These are phyloP conservation scores for Anoplopoma fimbria DNA, from an alignment of 2,113 vertebrate genomes.

Conservation along the genomic window DNA sequence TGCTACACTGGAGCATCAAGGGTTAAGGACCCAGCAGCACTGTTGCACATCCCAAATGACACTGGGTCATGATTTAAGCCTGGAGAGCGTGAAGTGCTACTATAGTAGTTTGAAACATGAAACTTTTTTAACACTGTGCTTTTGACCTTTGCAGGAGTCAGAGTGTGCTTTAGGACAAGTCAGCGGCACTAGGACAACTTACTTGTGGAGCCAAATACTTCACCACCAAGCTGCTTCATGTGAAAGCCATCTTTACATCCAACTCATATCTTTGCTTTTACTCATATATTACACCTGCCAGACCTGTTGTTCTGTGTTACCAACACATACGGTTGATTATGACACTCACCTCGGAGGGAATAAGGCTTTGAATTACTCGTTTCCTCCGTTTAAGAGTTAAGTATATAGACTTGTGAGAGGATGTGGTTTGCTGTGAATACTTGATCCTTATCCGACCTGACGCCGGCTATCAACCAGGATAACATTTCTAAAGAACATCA, in stretches of 20 bases:
- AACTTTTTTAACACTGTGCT: neutral
- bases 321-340: neutral
- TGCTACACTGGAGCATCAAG: conserved; percentile 7
- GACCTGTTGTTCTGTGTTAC: neutral
- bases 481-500: conserved; percentile 1
- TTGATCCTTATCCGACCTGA: conserved; percentile 23
- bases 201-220: neutral
- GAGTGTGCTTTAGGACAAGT: conserved; percentile 19
- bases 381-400: neutral
- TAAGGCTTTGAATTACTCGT: neutral
- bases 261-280: neutral
- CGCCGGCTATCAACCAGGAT: neutral
- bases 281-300: neutral
- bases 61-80: conserved; percentile 1
- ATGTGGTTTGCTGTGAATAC: conserved; percentile 4
- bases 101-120: neutral
- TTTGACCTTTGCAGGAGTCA: conserved; percentile 34
- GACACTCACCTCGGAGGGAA: neutral
- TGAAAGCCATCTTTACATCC: neutral
- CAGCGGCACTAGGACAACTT: neutral
- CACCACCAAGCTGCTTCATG: neutral
- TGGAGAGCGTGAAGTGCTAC: conserved; percentile 32
- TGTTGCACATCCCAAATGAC: conserved; percentile 11
- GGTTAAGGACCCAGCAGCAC: conserved; percentile 42
- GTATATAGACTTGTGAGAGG: neutral